A percentile compares a stretch with the other conserved stretches of the same genome.
Evolutionary conservation across 2,113 vertebrate genomes (phyloP).

Genomic region (Triplophysa tibetana): DNA sequence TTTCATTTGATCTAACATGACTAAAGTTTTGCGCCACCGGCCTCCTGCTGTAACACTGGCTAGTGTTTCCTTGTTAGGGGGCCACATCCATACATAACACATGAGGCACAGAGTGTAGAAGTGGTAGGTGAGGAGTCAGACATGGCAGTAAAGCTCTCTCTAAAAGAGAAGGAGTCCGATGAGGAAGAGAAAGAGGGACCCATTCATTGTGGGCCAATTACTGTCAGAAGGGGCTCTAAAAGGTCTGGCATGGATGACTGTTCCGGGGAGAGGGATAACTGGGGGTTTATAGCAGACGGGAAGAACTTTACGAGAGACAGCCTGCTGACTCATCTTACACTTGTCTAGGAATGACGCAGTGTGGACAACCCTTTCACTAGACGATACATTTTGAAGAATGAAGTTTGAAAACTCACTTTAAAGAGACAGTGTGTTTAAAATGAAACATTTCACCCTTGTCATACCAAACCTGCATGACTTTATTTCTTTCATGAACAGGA

Average conservation of each 20-base stretch:
- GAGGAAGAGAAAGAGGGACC: conserved; percentile 52
- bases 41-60: conserved; percentile 16
- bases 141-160: background rate
- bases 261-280: conserved; percentile 1
- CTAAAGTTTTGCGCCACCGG: conserved; percentile 6
- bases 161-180: conserved; percentile 37
- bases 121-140: conserved; percentile 15
- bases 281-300: conserved; percentile 20
- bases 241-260: conserved; percentile 44
- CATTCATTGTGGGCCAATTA: conserved; percentile 67
- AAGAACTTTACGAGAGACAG: conserved; percentile 14
- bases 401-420: background rate
- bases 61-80: conserved; percentile 10
- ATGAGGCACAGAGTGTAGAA: conserved; percentile 33
- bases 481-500: too few relatives aligned
- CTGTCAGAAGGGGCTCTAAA: conserved; percentile 57
- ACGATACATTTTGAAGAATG: background rate
- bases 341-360: conserved; percentile 30
- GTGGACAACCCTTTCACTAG: conserved; percentile 6
- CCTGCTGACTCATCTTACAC: conserved; percentile 50
- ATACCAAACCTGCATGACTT: too few relatives aligned
- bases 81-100: conserved; percentile 34
- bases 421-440: background rate
- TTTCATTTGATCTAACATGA: conserved; percentile 12
- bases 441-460: too few relatives aligned